phyloP scores from a whole-genome alignment of 2,113 vertebrate genomes.

The Saccopteryx bilineata region DNA sequence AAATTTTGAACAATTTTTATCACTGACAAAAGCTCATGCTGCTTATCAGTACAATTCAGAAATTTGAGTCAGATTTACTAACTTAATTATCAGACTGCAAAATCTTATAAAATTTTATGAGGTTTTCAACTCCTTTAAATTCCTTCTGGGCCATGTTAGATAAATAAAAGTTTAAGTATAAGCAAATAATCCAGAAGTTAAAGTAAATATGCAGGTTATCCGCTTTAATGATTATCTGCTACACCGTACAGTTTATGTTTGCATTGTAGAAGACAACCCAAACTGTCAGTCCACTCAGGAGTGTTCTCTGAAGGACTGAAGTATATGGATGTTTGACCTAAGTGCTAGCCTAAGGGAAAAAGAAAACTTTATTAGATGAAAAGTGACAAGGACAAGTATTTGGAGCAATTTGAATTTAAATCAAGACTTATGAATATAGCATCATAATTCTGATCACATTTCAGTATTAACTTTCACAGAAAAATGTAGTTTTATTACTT shows the following conservation, averaged over 20 bases:
- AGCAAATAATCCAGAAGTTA: conserved; percentile 37
- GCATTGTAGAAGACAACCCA: not conserved
- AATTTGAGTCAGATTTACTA: conserved; percentile 3
- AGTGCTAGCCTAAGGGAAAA: not conserved
- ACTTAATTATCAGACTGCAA: conserved; percentile 14
- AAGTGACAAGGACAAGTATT: not conserved
- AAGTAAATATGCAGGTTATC: not conserved
- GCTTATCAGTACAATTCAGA: not conserved
- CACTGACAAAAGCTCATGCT: not conserved
- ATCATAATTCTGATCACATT: not conserved
- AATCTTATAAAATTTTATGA: not conserved
- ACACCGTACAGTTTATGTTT: not conserved
- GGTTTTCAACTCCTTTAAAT: not conserved
- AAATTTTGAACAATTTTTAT: conserved; percentile 22
- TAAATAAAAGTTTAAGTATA: conserved; percentile 12
- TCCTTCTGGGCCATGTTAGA: not conserved
- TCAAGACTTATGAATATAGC: not conserved
- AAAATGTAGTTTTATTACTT: conserved; percentile 17
- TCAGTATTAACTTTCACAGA: conserved; percentile 1
- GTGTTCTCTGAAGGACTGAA: not conserved
- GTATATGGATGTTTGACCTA: not conserved
- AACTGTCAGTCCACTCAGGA: not conserved
- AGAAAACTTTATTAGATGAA: not conserved
- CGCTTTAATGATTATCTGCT: not conserved
- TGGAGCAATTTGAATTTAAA: conserved; percentile 22